Conservation (phyloP, 2,888 invertebrate genomes). For the Pycnomerus fuliginosus region DNA sequence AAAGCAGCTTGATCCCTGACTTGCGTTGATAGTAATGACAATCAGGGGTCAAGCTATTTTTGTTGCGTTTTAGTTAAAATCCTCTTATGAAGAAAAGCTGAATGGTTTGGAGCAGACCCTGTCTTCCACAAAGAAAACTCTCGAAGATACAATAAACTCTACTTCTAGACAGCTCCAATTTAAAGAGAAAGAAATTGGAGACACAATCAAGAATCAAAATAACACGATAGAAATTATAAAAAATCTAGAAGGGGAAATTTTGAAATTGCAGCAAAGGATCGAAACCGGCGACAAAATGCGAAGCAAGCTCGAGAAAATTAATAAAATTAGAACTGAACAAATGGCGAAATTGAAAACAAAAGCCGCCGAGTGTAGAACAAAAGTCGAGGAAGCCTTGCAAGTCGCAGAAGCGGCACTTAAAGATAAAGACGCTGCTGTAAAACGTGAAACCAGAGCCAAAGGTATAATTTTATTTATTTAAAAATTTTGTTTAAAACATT, state of each 20-base stretch:
- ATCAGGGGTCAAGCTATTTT: too few relatives aligned
- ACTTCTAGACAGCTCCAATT: slow-evolving; percentile 52
- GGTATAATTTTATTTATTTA: slow-evolving; percentile 30
- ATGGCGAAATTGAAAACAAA: slow-evolving; percentile 51
- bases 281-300: slow-evolving; percentile 34
- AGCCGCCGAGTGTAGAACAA: slow-evolving; percentile 55
- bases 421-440: slow-evolving; percentile 59
- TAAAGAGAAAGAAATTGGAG: slow-evolving; percentile 49
- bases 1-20: too few relatives aligned
- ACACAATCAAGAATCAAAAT: slow-evolving; percentile 54
- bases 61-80: slow-evolving; percentile 51
- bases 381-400: slow-evolving; percentile 60
- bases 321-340: slow-evolving; percentile 48
- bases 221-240: slow-evolving; percentile 37
- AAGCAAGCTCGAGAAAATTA: slow-evolving; percentile 50
- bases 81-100: slow-evolving; percentile 56
- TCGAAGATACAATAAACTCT: slow-evolving; percentile 26
- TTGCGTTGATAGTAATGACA: too few relatives aligned
- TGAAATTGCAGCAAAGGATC: slow-evolving; percentile 51
- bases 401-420: slow-evolving; percentile 58
- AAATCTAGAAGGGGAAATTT: slow-evolving; percentile 55
- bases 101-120: slow-evolving; percentile 55
- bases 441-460: slow-evolving; percentile 53
- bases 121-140: slow-evolving; percentile 19
- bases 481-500: slow-evolving; percentile 4